Evolutionary conservation across 2,888 invertebrate species (phyloP).

Genomic region (Aethes cnicana): DNA sequence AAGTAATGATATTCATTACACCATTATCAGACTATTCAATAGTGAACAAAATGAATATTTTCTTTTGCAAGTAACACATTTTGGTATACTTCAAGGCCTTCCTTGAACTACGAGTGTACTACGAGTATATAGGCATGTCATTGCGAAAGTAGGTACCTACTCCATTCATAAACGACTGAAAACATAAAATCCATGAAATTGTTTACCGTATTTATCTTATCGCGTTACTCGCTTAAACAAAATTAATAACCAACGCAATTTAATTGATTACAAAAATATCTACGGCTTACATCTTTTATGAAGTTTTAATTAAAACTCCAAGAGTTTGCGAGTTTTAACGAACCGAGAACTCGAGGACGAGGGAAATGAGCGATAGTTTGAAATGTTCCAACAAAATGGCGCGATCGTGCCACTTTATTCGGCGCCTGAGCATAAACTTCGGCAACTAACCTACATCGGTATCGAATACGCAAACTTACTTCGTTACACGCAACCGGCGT

Average conservation of each 20-base stretch:
- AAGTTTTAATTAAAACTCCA: conserved; percentile 51
- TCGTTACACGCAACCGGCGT: conserved; percentile 16
- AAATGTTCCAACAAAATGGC: not conserved
- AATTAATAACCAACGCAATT: conserved; percentile 9
- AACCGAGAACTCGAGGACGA: conserved; percentile 28
- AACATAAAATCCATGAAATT: too few relatives aligned
- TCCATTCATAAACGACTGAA: too few relatives aligned
- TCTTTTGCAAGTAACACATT: too few relatives aligned
- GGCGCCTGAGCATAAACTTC: conserved; percentile 7
- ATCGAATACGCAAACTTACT: conserved; percentile 27
- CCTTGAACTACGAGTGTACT: too few relatives aligned
- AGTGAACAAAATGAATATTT: too few relatives aligned
- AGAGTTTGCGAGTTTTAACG: conserved; percentile 41
- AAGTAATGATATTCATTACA: too few relatives aligned
- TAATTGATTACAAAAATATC: conserved; percentile 24
- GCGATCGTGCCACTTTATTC: not conserved
- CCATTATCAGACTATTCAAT: too few relatives aligned
- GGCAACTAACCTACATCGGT: conserved; percentile 32
- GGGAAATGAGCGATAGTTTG: conserved; percentile 33
- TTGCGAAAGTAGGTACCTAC: too few relatives aligned
- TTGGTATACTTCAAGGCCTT: too few relatives aligned
- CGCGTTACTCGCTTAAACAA: too few relatives aligned
- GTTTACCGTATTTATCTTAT: too few relatives aligned
- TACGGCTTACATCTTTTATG: conserved; percentile 38
- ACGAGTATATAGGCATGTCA: too few relatives aligned